Base-by-base conservation (phyloP, 2,888 invertebrate species). In the Anodontia alba region DNA sequence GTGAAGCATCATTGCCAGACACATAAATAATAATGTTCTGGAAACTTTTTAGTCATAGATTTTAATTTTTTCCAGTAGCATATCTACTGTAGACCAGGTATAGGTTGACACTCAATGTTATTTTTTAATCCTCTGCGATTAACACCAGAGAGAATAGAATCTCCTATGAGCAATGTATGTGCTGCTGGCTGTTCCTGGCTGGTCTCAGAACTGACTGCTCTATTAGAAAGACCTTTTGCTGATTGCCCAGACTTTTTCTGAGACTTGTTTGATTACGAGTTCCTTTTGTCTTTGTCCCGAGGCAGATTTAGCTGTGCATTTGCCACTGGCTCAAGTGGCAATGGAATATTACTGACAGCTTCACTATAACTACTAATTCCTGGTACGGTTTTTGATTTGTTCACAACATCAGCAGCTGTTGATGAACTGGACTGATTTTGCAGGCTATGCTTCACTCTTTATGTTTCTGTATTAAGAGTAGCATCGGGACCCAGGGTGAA, bases 1-100 rank as follows among this genome's bases (percentile, higher is more conserved):
- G n/a, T 57, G 57, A 26, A 17, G 57, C 57, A 57, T 57, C 57
- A 57, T 57, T 57, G 29, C 57, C 57, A 5, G 57, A 23, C 23
- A 57, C 57, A 57, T 57, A 57, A 26, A 57, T 57, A 7, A 57
- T 26, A 57, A 57, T 57, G 17, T 57, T 26, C 29, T 57, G 7
- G 17, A 57, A 57, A 23, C 29, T 26, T 29, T 57, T 57, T 17
- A 57, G 57, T 57, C 57, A 57, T 57, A 57, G 17, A 57, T 57
- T 26, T 57, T 57, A 57, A 57, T 57, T 29, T 57, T 57, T 57
- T 57, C 57, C 20, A 26, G 3, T 29, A 57, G 57, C 7, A 57
- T 29, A 7, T 57, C 57, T 17, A 57, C 8, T 29, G 57, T 57
- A 7, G 57, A 26, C 57, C 57, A 26, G 57, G 57, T 23, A 57